Percentiles rank a stretch among this genome's conserved stretches.
Conservation (phyloP, 2,113 vertebrate species). For the Pteropus alecto region DNA sequence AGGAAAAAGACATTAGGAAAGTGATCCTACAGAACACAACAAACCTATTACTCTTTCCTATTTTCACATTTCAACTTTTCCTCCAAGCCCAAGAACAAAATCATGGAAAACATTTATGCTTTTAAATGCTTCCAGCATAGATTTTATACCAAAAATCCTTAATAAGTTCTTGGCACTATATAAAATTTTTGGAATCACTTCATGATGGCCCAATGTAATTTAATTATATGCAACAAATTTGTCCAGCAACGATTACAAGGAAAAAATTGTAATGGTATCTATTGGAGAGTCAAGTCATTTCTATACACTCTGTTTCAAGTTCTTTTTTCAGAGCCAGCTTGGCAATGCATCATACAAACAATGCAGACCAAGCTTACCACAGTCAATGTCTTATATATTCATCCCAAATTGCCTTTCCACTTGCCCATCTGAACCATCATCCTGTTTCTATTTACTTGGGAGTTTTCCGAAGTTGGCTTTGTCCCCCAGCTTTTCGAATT, state of each 20-base stretch:
- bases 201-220: neutral
- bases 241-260: slow-evolving; percentile 17
- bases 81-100: neutral
- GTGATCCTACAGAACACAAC: neutral
- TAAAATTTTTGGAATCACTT: slow-evolving; percentile 18
- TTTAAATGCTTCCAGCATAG: neutral
- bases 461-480: neutral
- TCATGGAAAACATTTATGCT: neutral
- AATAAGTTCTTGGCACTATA: slow-evolving; percentile 8
- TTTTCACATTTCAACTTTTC: neutral
- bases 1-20: neutral
- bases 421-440: neutral
- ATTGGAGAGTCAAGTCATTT: neutral
- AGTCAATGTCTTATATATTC: neutral
- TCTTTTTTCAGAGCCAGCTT: neutral
- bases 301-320: neutral
- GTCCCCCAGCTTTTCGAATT: neutral
- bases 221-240: slow-evolving; percentile 41
- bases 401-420: neutral
- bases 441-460: neutral
- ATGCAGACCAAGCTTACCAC: neutral
- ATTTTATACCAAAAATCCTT: slow-evolving; percentile 7
- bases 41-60: neutral
- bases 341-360: neutral
- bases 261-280: slow-evolving; percentile 7